Base-by-base conservation (phyloP, 2,797 vertebrate genomes). In the Enteromius anoplus region DNA sequence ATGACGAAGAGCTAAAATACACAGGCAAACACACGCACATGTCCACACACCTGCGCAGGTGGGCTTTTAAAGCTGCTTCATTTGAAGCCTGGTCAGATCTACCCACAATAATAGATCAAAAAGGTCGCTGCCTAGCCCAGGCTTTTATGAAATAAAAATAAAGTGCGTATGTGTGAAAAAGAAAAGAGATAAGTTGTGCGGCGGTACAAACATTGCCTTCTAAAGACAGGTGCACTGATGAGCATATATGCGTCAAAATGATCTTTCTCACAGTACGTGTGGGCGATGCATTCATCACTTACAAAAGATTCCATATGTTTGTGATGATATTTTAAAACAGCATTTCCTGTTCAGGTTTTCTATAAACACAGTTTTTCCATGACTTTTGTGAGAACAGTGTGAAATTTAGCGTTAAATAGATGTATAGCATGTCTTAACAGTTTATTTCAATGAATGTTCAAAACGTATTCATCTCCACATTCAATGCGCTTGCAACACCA, bases 21-120 rank as follows among this genome's bases (percentile, higher is more conserved):
- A 26, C 58, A 81, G 34, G 45, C 64, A 47, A 85, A 78, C 49
- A 75, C 66, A 62, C 55, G 77, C 69, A 84, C 78, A 79, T 62
- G 75, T 60, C 70, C 66, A 73, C 80, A 85, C 84, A 84, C 85
- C 84, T 86, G 84, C 60, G 79, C 88, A 87, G 86, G 84, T 89
- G 85, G 77, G 75, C 75, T 79, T 53, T 79, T 79, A 72, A 42
- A 85, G 76, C 40, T 2, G 34, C 29, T 53, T 84, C 49, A 80
- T 86, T 86, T 84, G 78, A 88, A 85, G 87, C 80, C 75, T 55
- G 71, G 71, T 69, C 10, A 76, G 47, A 80, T 58, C 60, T 32
- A 62, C n/a, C 86, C 81, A 84, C 75, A 79, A 79, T 84, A 82
- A 82, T 78, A 85, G 83, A 86, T 86, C 84, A 86, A 85, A 86